Percentiles rank a stretch among this genome's conserved stretches.
Evolutionary conservation across 2,797 vertebrate genomes (phyloP).

Genomic region (Hipposideros larvatus): DNA sequence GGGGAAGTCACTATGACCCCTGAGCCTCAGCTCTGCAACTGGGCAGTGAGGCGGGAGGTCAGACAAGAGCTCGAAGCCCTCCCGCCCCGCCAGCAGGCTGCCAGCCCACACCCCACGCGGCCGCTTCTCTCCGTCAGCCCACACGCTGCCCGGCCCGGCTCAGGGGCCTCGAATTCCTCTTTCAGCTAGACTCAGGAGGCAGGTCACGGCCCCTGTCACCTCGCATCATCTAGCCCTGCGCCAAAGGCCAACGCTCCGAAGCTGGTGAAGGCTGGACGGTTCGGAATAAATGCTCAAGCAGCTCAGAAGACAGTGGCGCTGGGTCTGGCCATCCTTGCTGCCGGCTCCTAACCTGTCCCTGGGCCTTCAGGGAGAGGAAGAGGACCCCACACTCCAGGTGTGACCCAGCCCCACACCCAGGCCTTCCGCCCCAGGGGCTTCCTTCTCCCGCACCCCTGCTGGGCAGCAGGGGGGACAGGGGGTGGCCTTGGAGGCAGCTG

Average conservation of each 20-base stretch:
- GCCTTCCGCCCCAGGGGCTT: too few relatives aligned
- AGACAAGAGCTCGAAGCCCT: accelerated
- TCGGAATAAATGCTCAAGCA: not conserved
- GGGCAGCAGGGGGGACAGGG: not conserved
- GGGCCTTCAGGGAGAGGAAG: not conserved
- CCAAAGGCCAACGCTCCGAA: not conserved
- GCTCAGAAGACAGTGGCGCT: not conserved
- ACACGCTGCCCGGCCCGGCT: not conserved
- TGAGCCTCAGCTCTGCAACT: not conserved
- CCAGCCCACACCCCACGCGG: accelerated
- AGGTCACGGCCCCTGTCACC: not conserved
- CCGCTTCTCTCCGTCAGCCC: not conserved
- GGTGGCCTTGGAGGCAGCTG: accelerated
- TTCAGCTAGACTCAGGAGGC: too few relatives aligned
- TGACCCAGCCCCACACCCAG: accelerated
- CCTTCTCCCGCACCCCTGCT: not conserved
- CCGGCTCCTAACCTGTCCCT: not conserved
- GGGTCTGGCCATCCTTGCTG: not conserved
- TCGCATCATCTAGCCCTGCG: accelerated
- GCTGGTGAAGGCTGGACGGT: not conserved
- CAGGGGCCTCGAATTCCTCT: not conserved
- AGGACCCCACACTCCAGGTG: too few relatives aligned
- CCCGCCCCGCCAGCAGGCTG: not conserved
- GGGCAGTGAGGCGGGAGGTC: not conserved
- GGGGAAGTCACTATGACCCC: too few relatives aligned